A percentile compares a stretch with the other conserved stretches of the same genome.
phyloP scores from a whole-genome alignment of 2,797 vertebrate genomes.

The Cryptoblepharus egeriae region DNA sequence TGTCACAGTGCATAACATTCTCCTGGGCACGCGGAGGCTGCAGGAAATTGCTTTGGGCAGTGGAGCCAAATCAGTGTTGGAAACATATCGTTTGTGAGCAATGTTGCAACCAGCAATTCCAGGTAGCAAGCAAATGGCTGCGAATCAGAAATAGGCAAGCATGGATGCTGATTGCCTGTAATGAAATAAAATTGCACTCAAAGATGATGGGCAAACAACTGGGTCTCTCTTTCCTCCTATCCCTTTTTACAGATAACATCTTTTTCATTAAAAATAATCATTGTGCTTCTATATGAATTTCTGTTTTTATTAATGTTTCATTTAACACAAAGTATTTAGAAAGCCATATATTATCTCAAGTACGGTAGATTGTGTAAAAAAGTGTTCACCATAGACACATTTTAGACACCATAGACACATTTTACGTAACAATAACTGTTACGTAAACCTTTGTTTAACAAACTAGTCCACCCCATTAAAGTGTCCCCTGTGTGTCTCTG shows the following conservation, averaged over 20 bases:
- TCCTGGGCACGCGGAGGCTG: constrained; percentile 28
- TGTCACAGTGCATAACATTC: constrained; percentile 35
- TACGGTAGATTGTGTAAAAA: neutral
- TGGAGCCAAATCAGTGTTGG: constrained; percentile 32
- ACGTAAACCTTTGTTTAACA: neutral
- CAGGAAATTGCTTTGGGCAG: constrained; percentile 61
- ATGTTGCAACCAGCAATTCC: constrained; percentile 36
- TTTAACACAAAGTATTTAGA: neutral
- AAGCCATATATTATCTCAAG: neutral
- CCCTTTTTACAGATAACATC: neutral
- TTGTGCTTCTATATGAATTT: neutral
- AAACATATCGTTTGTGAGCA: constrained; percentile 53
- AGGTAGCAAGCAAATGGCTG: constrained; percentile 41
- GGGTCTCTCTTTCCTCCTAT: neutral
- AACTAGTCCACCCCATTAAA: neutral
- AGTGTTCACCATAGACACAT: neutral
- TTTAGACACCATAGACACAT: too few relatives aligned
- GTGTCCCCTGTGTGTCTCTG: neutral
- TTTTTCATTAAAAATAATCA: neutral
- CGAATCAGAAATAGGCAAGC: constrained; percentile 35
- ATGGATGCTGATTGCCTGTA: constrained; percentile 30
- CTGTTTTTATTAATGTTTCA: fast-evolving
- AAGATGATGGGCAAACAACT: neutral
- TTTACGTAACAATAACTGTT: neutral
- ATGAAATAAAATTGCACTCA: neutral